Evolutionary conservation across 2,888 invertebrate genomes (phyloP).

Genomic region (Chrysomela aeneicollis): DNA sequence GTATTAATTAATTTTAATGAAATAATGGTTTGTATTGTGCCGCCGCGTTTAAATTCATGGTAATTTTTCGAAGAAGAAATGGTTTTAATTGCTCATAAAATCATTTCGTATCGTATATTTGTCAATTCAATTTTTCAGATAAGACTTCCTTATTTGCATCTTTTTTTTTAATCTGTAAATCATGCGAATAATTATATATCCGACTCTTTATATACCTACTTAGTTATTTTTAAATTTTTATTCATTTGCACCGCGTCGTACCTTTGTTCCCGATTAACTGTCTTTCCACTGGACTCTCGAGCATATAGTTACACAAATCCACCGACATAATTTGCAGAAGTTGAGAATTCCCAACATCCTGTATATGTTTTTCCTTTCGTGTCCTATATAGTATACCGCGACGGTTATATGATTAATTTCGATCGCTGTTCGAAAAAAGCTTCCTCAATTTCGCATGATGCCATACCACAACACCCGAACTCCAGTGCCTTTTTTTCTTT

Average conservation of each 20-base stretch:
- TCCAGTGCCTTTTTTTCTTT: conserved; percentile 46
- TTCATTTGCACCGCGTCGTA: no score
- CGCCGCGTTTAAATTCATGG: neutral
- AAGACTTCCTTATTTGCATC: no score
- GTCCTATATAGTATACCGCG: neutral
- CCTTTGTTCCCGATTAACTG: no score
- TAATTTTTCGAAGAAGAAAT: neutral
- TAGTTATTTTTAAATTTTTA: no score
- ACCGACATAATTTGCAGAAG: no score
- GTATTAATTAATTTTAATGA: neutral
- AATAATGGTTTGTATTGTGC: neutral
- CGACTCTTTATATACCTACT: no score
- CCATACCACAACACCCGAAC: conserved; percentile 48
- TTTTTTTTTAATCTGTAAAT: no score
- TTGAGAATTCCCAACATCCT: neutral
- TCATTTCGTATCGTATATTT: neutral
- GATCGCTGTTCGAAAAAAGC: conserved; percentile 44
- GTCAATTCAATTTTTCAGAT: neutral
- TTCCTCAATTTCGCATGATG: conserved; percentile 54
- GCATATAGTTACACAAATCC: no score
- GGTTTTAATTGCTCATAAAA: neutral
- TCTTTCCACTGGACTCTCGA: no score
- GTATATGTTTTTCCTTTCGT: neutral
- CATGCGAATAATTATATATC: no score
- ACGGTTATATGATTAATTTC: conserved; percentile 5